phyloP scores from a whole-genome alignment of 2,797 vertebrate species.

The Garrulus glandarius region DNA sequence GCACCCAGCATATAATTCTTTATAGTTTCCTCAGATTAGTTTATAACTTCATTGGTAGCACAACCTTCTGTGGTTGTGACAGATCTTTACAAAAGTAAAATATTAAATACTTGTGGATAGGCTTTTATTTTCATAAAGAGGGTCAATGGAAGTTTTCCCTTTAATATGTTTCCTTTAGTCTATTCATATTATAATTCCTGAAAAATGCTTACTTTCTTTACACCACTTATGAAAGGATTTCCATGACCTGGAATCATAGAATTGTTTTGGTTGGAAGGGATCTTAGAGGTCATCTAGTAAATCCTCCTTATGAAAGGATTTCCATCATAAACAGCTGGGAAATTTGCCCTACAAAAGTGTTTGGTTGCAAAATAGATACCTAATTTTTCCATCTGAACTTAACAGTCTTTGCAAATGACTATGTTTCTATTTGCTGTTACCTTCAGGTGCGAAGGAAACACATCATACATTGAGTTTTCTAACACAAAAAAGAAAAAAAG shows the following conservation, averaged over 20 bases:
- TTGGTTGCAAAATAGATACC: neutral
- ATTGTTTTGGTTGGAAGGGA: neutral
- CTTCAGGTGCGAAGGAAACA: neutral
- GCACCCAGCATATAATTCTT: neutral
- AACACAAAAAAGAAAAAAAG: rapidly evolving
- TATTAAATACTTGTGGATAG: neutral
- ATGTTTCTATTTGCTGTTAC: neutral
- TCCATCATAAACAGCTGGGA: neutral
- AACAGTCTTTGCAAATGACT: neutral
- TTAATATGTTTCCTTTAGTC: neutral
- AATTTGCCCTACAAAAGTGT: neutral
- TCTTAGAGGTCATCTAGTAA: neutral
- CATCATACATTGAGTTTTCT: neutral
- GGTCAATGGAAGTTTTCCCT: neutral
- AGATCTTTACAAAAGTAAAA: neutral
- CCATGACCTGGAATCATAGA: neutral
- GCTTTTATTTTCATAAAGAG: neutral
- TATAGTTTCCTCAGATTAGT: neutral
- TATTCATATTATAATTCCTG: neutral
- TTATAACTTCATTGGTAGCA: neutral
- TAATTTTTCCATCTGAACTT: neutral
- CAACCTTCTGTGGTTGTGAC: neutral
- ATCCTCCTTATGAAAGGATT: neutral
- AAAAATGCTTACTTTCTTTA: neutral
- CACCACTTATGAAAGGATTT: neutral